Evolutionary conservation across 1,140 invertebrate genomes (phyloP).

Genomic region (Ephestia elutella): DNA sequence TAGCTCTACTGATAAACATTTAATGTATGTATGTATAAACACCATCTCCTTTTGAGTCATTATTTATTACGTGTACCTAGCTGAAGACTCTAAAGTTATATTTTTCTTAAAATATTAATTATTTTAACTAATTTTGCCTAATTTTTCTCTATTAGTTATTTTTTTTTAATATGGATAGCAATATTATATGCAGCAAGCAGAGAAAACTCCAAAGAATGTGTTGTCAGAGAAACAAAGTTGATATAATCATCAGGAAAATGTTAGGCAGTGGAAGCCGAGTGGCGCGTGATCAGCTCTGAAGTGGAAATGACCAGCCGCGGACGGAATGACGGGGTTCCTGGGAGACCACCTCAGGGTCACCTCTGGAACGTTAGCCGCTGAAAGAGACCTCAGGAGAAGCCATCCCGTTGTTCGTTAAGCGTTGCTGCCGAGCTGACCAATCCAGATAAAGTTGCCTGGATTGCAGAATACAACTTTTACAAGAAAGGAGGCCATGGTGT

Average conservation of each 20-base stretch:
- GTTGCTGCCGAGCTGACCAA: slow-evolving; percentile 1
- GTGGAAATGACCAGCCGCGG: slow-evolving; percentile 29
- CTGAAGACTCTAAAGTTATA: too few relatives aligned
- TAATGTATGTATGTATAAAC: too few relatives aligned
- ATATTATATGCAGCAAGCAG: too few relatives aligned
- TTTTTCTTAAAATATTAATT: too few relatives aligned
- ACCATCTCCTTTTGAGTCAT: too few relatives aligned
- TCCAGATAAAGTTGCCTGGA: slow-evolving; percentile 39
- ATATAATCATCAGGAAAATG: slow-evolving; percentile 24
- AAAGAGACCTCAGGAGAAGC: background rate
- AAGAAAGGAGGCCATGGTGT: slow-evolving; percentile 39
- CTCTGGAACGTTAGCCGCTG: slow-evolving; percentile 24
- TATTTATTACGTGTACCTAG: too few relatives aligned
- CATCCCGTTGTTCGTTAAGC: background rate
- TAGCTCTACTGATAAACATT: too few relatives aligned
- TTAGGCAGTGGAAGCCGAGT: slow-evolving; percentile 13
- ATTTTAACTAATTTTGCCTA: too few relatives aligned
- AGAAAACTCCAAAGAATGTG: slow-evolving; percentile 19
- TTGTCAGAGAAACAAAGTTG: slow-evolving; percentile 42
- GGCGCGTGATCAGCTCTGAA: slow-evolving; percentile 25
- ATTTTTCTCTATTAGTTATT: too few relatives aligned
- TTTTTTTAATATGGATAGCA: too few relatives aligned
- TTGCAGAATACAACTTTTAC: slow-evolving; percentile 37
- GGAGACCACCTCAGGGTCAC: slow-evolving; percentile 45
- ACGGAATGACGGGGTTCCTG: slow-evolving; percentile 46